A percentile compares a stretch with the other conserved stretches of the same genome.
Evolutionary conservation across 2,797 vertebrate genomes (phyloP).

Genomic region (Lacerta bilineata): DNA sequence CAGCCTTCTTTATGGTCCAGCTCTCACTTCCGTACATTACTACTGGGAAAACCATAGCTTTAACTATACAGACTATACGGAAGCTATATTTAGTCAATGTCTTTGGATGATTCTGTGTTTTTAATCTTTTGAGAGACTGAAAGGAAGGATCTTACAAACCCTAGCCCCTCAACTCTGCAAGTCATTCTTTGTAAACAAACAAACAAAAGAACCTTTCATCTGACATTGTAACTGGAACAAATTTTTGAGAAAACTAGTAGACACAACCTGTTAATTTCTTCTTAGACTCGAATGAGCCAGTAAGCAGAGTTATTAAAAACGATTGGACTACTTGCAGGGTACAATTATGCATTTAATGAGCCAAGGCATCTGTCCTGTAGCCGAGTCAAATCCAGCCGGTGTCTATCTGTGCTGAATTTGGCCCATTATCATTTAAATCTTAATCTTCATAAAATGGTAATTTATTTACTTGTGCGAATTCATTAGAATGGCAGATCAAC

Average conservation of each 20-base stretch:
- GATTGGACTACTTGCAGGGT: neutral
- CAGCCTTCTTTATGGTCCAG: too few species aligned
- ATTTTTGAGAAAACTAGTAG: neutral
- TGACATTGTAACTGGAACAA: neutral
- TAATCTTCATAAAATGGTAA: constrained; percentile 56
- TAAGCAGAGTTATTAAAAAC: constrained; percentile 6
- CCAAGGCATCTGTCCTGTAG: neutral
- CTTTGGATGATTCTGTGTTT: neutral
- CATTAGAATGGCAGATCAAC: constrained; percentile 53
- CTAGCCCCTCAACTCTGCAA: neutral
- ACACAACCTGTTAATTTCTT: neutral
- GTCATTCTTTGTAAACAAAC: neutral
- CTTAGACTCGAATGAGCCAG: neutral
- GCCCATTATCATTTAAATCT: constrained; percentile 51
- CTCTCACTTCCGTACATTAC: too few species aligned
- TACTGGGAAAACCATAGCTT: too few species aligned
- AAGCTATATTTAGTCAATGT: neutral
- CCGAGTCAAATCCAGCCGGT: constrained; percentile 9
- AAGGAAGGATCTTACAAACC: neutral
- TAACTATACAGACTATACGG: too few species aligned
- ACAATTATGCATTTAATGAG: constrained; percentile 16
- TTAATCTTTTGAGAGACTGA: neutral
- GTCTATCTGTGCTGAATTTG: constrained; percentile 34
- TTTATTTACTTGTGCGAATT: constrained; percentile 51
- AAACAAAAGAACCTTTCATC: neutral